phyloP scores from a whole-genome alignment of 2,888 invertebrate genomes.

The Yponomeuta malinellus region DNA sequence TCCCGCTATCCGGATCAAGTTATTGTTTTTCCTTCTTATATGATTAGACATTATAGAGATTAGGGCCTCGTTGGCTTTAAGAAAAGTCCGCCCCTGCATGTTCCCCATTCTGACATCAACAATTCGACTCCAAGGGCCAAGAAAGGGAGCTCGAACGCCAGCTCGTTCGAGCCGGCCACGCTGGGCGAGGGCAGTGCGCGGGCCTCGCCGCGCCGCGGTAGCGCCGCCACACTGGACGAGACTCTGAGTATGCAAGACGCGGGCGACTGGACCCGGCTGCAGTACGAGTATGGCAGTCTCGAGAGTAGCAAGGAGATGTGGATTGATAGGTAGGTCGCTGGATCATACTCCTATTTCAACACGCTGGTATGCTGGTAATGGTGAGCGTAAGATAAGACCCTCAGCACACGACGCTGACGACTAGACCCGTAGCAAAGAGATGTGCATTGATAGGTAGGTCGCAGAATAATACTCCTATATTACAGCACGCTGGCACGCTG shows the following conservation, averaged over 20 bases:
- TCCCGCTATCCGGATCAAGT: too few species aligned
- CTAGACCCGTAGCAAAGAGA: constrained; percentile 38
- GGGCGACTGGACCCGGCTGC: constrained; percentile 63
- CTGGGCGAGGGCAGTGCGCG: constrained; percentile 37
- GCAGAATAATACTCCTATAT: too few species aligned
- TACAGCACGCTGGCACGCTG: too few species aligned
- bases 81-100: too few species aligned
- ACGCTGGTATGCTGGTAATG: too few species aligned
- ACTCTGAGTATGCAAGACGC: constrained; percentile 64
- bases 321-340: constrained; percentile 54
- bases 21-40: too few species aligned
- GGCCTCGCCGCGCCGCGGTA: constrained; percentile 49
- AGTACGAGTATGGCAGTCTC: constrained; percentile 48
- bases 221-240: constrained; percentile 65
- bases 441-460: constrained; percentile 33
- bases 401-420: too few species aligned
- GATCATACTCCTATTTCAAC: too few species aligned
- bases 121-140: constrained; percentile 30
- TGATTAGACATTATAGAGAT: too few species aligned
- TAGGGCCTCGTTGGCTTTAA: too few species aligned
- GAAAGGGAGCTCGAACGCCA: constrained; percentile 63
- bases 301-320: constrained; percentile 60
- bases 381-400: too few species aligned
- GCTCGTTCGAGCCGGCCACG: constrained; percentile 53
- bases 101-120: background rate